Evolutionary conservation across 2,797 vertebrate species (phyloP).

Genomic region (Phataginus tetradactyla): DNA sequence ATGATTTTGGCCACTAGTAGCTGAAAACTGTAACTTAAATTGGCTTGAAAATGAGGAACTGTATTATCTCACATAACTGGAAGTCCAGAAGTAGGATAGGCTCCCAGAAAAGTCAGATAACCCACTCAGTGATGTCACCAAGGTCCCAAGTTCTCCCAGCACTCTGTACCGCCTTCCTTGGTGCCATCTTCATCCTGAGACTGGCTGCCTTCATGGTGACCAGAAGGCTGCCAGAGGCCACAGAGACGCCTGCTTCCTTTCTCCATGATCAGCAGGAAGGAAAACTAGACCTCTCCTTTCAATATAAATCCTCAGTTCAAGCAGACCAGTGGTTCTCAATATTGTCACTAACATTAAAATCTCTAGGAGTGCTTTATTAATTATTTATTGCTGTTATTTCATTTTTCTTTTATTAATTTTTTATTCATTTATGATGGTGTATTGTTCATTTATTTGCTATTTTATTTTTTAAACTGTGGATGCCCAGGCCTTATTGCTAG

Average conservation of each 20-base stretch:
- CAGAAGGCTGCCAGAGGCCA: neutral
- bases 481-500: neutral
- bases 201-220: neutral
- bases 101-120: slow-evolving; percentile 37
- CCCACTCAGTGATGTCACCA: neutral
- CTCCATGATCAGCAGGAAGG: neutral
- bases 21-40: neutral
- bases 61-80: slow-evolving; percentile 37
- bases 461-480: neutral
- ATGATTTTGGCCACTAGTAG: neutral
- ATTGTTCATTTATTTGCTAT: neutral
- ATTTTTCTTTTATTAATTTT: neutral
- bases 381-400: slow-evolving; percentile 15
- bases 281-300: neutral
- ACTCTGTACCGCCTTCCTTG: neutral
- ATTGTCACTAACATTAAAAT: neutral
- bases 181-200: neutral
- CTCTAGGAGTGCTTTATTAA: neutral
- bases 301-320: neutral
- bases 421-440: neutral
- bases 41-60: slow-evolving; percentile 45
- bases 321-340: neutral
- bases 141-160: neutral
- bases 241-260: neutral
- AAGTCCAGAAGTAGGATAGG: slow-evolving; percentile 45